Percentiles rank a stretch among this genome's conserved stretches.
phyloP scores from a whole-genome alignment of 2,888 invertebrate genomes.

The Bellardia bayeri region DNA sequence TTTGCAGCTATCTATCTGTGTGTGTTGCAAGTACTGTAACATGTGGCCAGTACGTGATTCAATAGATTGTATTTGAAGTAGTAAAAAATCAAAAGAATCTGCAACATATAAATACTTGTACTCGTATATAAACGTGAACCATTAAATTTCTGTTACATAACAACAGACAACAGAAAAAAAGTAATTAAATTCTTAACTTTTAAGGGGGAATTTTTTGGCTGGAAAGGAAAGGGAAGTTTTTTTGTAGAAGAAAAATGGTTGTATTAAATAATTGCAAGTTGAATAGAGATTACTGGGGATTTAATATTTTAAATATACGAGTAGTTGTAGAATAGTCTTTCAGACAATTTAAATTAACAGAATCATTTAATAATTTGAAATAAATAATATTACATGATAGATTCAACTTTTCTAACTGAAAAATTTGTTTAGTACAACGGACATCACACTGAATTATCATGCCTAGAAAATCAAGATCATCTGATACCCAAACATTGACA shows the following conservation, averaged over 20 bases:
- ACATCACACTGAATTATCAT: too few species aligned
- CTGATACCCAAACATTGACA: too few species aligned
- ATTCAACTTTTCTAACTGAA: too few species aligned
- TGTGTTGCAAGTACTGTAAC: constrained; percentile 76
- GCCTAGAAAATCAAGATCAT: too few species aligned
- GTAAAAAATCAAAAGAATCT: constrained; percentile 40
- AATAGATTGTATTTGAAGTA: constrained; percentile 77
- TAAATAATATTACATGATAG: too few species aligned
- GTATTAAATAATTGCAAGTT: too few species aligned
- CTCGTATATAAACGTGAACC: constrained; percentile 23
- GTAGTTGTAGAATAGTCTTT: too few species aligned
- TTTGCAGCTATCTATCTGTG: constrained; percentile 75
- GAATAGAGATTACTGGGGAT: too few species aligned
- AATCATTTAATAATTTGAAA: too few species aligned
- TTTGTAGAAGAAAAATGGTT: neutral
- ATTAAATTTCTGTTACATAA: constrained; percentile 48
- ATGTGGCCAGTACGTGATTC: constrained; percentile 83
- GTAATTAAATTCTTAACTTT: constrained; percentile 55
- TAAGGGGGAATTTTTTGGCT: neutral
- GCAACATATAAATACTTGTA: constrained; percentile 37
- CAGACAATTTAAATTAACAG: too few species aligned
- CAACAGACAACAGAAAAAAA: constrained; percentile 8
- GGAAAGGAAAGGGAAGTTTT: neutral
- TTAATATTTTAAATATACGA: too few species aligned
- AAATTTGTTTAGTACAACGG: too few species aligned